Percentiles rank a stretch among this genome's conserved stretches.
phyloP scores from a whole-genome alignment of 2,113 vertebrate species.

The Pygoscelis adeliae region DNA sequence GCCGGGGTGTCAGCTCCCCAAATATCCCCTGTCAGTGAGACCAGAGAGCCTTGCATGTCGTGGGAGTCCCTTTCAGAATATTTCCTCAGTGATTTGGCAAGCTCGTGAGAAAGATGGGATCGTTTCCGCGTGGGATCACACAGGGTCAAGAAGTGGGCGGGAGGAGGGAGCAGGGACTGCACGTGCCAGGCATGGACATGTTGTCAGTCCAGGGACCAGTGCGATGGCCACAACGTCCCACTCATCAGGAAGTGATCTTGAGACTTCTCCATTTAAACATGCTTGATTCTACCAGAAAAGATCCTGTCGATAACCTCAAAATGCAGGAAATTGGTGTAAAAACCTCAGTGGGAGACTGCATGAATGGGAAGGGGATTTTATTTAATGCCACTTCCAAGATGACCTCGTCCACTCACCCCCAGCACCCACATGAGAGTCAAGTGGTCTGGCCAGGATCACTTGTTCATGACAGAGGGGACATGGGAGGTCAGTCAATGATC shows the following conservation, averaged over 20 bases:
- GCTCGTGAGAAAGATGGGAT: not conserved
- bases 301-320: not conserved
- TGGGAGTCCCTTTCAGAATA: not conserved
- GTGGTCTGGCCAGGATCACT: not conserved
- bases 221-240: not conserved
- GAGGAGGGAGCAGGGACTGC: not conserved
- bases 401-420: not conserved
- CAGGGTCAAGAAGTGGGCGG: not conserved
- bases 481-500: accelerated
- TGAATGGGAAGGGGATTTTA: not conserved
- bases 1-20: not conserved
- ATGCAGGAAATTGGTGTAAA: not conserved
- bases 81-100: not conserved
- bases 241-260: not conserved
- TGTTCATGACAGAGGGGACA: not conserved
- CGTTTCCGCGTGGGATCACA: not conserved
- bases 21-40: not conserved
- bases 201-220: not conserved
- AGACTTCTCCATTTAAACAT: not conserved
- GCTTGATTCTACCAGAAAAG: not conserved
- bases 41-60: accelerated
- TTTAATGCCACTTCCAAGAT: not conserved
- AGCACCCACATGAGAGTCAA: not conserved
- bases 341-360: not conserved
- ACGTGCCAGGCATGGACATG: accelerated